A percentile compares a stretch with the other conserved stretches of the same genome.
These are phyloP conservation scores for Mormoops blainvillei DNA, from an alignment of 2,113 vertebrate species.

Conservation along the genomic window DNA sequence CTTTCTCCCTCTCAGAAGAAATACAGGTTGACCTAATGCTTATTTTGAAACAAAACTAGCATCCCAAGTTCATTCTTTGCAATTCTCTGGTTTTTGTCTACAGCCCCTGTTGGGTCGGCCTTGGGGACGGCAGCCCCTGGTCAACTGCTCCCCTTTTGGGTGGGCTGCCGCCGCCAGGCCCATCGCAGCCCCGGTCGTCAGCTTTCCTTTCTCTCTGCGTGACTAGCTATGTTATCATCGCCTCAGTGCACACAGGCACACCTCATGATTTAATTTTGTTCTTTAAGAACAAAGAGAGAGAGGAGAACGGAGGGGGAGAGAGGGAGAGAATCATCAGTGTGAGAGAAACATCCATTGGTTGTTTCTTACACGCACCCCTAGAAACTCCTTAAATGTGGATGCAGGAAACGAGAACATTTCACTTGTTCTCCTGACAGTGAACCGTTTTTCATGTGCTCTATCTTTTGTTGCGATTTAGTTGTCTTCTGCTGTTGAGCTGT, in stretches of 20 bases:
- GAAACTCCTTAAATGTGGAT: background rate
- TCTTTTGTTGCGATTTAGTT: background rate
- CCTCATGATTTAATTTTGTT: too few species aligned
- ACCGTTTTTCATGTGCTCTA: background rate
- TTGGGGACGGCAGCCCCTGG: too few species aligned
- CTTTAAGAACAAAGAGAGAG: too few species aligned
- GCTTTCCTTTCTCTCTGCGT: too few species aligned
- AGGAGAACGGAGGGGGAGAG: too few species aligned
- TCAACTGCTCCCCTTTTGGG: too few species aligned
- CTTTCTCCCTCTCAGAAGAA: background rate
- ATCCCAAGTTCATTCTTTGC: too few species aligned
- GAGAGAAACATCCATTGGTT: too few species aligned
- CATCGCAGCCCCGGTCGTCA: too few species aligned
- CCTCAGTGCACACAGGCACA: rapidly evolving
- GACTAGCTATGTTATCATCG: background rate
- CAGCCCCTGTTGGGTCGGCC: too few species aligned
- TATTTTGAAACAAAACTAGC: background rate
- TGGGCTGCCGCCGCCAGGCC: too few species aligned
- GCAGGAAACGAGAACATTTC: background rate
- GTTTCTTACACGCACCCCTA: background rate
- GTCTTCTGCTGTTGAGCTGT: background rate
- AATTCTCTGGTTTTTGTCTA: rapidly evolving
- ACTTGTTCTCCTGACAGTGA: background rate
- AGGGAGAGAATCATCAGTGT: too few species aligned
- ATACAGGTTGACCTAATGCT: background rate